These are phyloP conservation scores for Coccyzus lansbergi DNA, from an alignment of 2,797 vertebrate species.

Conservation along the genomic window DNA sequence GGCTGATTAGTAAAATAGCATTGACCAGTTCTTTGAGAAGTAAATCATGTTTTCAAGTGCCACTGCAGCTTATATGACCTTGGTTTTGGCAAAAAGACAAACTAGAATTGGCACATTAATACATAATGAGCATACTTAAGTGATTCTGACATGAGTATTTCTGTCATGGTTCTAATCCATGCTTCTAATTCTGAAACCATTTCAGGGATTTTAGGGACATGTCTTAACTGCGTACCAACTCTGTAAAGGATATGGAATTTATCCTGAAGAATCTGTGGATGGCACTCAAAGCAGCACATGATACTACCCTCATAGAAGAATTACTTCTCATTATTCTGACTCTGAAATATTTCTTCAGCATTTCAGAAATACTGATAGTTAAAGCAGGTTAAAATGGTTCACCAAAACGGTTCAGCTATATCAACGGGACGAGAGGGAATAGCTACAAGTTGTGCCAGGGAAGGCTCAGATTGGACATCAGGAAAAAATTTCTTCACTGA, in stretches of 20 bases:
- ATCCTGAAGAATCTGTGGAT: neutral
- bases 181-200: conserved; percentile 39
- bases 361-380: neutral
- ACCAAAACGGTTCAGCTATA: neutral
- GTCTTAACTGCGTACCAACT: neutral
- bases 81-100: neutral
- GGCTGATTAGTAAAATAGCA: neutral
- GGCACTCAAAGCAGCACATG: neutral
- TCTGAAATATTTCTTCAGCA: neutral
- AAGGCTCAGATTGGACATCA: too few relatives aligned
- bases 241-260: neutral
- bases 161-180: conserved; percentile 9
- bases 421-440: neutral
- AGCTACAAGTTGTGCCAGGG: too few relatives aligned
- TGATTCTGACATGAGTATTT: conserved; percentile 11
- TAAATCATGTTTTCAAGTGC: neutral
- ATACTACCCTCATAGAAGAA: neutral
- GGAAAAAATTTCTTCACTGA: too few relatives aligned
- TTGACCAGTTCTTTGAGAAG: neutral
- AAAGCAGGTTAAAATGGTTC: neutral
- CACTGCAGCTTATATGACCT: neutral
- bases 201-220: conserved; percentile 14
- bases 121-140: conserved; percentile 7
- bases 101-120: neutral
- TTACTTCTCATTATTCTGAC: neutral